phyloP scores from a whole-genome alignment of 2,113 vertebrate genomes.

The Cavia aperea region DNA sequence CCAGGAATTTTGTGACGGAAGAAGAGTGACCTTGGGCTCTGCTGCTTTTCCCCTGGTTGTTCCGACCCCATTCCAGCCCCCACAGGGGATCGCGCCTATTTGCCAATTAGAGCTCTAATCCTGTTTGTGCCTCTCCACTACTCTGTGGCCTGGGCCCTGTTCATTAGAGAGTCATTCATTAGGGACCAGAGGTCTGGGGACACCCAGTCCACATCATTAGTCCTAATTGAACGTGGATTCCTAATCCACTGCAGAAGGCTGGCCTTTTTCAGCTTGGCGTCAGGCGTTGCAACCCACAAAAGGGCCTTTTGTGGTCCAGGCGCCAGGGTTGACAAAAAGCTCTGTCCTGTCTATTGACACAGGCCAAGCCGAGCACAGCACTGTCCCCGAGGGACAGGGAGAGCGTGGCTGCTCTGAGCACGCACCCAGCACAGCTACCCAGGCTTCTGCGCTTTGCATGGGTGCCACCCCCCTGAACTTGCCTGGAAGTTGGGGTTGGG shows the following conservation, averaged over 20 bases:
- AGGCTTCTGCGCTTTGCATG: accelerated
- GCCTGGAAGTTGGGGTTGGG: slow-evolving; percentile 98
- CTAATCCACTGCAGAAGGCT: neutral
- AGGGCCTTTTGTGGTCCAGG: neutral
- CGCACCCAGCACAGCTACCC: accelerated
- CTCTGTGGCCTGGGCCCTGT: neutral
- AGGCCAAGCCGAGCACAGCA: neutral
- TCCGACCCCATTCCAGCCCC: neutral
- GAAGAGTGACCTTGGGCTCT: neutral
- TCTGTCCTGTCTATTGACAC: neutral
- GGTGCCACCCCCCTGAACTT: neutral
- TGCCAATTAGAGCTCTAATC: neutral
- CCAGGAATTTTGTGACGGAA: neutral
- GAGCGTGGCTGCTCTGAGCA: accelerated
- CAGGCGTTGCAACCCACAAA: neutral
- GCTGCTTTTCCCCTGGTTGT: neutral
- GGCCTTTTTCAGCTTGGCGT: slow-evolving; percentile 9
- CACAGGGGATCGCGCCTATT: neutral
- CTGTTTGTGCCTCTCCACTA: neutral
- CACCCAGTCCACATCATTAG: slow-evolving; percentile 10
- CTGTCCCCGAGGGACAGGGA: accelerated
- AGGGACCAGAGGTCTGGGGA: neutral
- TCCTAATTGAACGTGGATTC: neutral
- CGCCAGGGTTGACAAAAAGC: slow-evolving; percentile 11
- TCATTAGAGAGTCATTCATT: neutral